Percentiles rank a stretch among this genome's conserved stretches.
Evolutionary conservation across 2,888 invertebrate genomes (phyloP).

Genomic region (Thalpophila matura): DNA sequence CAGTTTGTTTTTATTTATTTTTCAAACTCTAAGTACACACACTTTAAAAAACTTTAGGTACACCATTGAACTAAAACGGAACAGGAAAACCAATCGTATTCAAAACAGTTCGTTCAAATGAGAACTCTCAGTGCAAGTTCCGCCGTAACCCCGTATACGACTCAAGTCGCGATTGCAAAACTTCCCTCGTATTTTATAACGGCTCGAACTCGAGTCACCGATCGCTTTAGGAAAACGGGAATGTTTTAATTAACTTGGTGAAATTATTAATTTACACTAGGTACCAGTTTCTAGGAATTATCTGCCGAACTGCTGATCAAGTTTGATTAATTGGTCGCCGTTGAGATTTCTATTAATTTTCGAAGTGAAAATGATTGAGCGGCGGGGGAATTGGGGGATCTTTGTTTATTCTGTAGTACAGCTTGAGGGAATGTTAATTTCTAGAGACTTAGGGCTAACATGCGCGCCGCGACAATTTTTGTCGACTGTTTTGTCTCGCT

Average conservation of each 20-base stretch:
- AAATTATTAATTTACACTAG: slow-evolving; percentile 80
- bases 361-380: slow-evolving; percentile 33
- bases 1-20: background rate
- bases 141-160: slow-evolving; percentile 68
- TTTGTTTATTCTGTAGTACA: background rate
- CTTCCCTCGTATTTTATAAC: slow-evolving; percentile 64
- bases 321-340: slow-evolving; percentile 61
- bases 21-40: background rate
- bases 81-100: slow-evolving; percentile 62
- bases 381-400: slow-evolving; percentile 12
- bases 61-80: slow-evolving; percentile 50
- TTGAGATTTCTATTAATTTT: slow-evolving; percentile 46
- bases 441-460: too few relatives aligned
- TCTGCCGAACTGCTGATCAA: slow-evolving; percentile 59
- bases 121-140: slow-evolving; percentile 67
- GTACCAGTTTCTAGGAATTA: slow-evolving; percentile 67
- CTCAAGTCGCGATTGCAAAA: slow-evolving; percentile 64
- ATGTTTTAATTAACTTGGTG: slow-evolving; percentile 81
- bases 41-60: slow-evolving; percentile 18
- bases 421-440: background rate
- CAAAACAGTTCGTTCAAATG: slow-evolving; percentile 57
- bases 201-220: slow-evolving; percentile 51
- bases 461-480: too few relatives aligned
- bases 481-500: too few relatives aligned
- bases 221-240: slow-evolving; percentile 50